phyloP scores from a whole-genome alignment of 1,140 invertebrate genomes.

The Drosophila sturtevanti region DNA sequence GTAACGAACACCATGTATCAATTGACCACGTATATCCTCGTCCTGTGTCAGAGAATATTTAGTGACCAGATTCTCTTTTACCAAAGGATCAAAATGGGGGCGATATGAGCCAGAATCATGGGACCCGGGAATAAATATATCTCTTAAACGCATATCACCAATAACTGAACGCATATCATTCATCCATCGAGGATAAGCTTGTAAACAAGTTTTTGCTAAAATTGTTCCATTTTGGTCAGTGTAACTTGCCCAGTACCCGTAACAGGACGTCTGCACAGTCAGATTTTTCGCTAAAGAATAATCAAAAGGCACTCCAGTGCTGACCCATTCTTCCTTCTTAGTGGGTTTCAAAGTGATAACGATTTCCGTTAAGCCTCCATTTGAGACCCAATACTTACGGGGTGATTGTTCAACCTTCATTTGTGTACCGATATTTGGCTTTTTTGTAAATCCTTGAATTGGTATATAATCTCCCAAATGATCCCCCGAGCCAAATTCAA shows the following conservation, averaged over 20 bases:
- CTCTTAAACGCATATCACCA: constrained; percentile 81
- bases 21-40: constrained; percentile 85
- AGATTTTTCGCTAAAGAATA: constrained; percentile 62
- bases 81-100: constrained; percentile 75
- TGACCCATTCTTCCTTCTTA: constrained; percentile 65
- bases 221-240: constrained; percentile 61
- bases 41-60: constrained; percentile 85
- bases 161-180: constrained; percentile 82
- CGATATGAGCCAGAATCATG: constrained; percentile 86
- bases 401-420: neutral
- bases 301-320: constrained; percentile 74
- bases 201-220: constrained; percentile 82
- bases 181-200: constrained; percentile 86
- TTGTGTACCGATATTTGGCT: neutral
- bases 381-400: constrained; percentile 61
- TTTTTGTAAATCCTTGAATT: constrained; percentile 51
- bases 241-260: constrained; percentile 80
- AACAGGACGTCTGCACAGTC: constrained; percentile 54
- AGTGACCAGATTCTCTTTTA: constrained; percentile 81
- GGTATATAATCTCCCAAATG: constrained; percentile 45
- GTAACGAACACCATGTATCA: constrained; percentile 85
- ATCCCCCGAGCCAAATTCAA: constrained; percentile 53
- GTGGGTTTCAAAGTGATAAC: constrained; percentile 66
- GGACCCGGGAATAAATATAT: constrained; percentile 86
- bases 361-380: constrained; percentile 58